Evolutionary conservation across 2,113 vertebrate species (phyloP), one percentile per base, ranked within the genome.

Genomic region (Crypturellus undulatus): DNA sequence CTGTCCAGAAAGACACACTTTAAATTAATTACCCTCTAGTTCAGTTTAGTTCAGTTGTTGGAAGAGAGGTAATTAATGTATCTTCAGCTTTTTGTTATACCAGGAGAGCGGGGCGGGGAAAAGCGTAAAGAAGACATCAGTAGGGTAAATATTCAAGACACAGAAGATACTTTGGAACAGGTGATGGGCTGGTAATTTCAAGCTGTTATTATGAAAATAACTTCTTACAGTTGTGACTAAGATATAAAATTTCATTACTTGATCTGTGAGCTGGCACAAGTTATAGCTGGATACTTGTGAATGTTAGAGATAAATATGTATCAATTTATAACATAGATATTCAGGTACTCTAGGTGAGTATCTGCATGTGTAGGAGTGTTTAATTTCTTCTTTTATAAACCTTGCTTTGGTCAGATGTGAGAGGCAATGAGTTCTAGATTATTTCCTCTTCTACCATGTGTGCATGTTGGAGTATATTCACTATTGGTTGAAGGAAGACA

Each of bases 161-260:
- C 40, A 40, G 82, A 69, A 42, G 43, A 28, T 52, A 90, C 43
- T 81, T 84, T 84, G 38, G 26, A 93, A 69, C 52, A 93, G 84
- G 72, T 87, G 38, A 24, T 22, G 64, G 69, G 72, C 47, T 76
- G 40, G 2, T 82, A 73, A 69, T 87, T 89, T 36, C 43, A 93
- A 84, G 58, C 42, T 95, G 25, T 89, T 93, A 79, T 49, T 84
- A 67, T 12, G 7, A 45, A 87, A 88, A 69, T 67, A 67, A 83
- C 21, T 63, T 40, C 63, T 56, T 76, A 72, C 20, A 38, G n/a
- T 58, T 76, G 25, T 0, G 2, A 24, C 52, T 94, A 10, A 0
- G 0, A 65, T 36, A 65, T 34, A 43, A 45, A 58, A 36, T 76
- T 21, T 88, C 0, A 1, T 82, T 87, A 43, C 20, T 58, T 45